These are phyloP conservation scores for Leucoraja erinaceus DNA, from an alignment of 2,113 vertebrate species.

Conservation along the genomic window DNA sequence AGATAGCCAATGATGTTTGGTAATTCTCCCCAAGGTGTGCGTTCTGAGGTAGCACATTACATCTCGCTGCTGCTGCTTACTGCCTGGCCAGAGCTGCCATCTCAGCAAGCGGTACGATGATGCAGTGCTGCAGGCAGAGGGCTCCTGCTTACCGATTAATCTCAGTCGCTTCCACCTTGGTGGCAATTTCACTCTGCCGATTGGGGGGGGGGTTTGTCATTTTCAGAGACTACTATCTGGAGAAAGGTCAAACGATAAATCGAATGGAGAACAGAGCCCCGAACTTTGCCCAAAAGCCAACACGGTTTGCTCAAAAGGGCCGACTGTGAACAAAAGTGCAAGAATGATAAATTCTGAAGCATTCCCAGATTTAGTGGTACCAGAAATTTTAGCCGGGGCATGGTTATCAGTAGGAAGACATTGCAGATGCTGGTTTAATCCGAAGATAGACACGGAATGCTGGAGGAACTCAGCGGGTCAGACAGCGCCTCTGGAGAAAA, in stretches of 20 bases:
- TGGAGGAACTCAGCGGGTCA: no score
- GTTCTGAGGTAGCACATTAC: background rate
- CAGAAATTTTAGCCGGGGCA: background rate
- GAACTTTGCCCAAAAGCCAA: conserved; percentile 12
- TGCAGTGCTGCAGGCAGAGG: background rate
- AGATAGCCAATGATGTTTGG: background rate
- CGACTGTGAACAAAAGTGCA: background rate
- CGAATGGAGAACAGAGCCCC: background rate
- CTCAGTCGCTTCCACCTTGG: background rate
- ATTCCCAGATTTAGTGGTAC: background rate
- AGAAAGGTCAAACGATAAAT: background rate
- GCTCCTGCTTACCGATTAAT: background rate
- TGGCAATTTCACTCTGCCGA: background rate
- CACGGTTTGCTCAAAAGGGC: background rate
- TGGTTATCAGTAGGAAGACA: background rate
- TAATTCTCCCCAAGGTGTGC: background rate
- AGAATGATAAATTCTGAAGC: background rate
- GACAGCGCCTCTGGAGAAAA: no score
- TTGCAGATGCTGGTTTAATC: no score
- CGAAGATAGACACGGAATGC: no score
- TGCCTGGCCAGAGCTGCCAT: background rate
- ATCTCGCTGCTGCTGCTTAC: background rate
- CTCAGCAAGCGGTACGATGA: background rate
- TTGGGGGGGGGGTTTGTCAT: background rate
- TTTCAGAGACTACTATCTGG: background rate